phyloP scores from a whole-genome alignment of 1,140 invertebrate genomes.

The Drosophila sechellia region DNA sequence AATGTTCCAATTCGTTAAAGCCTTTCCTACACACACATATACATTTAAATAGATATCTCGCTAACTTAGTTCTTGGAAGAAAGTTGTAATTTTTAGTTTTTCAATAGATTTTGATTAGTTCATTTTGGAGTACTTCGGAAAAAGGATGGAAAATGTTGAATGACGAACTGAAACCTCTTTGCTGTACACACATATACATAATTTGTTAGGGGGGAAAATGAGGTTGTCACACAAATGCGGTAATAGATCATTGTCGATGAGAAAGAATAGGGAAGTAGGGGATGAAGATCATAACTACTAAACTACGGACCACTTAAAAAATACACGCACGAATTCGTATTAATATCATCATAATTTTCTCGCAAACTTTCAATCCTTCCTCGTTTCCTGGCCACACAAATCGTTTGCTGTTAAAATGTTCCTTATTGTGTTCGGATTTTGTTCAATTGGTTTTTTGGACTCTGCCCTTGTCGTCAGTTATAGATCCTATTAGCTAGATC shows the following conservation, averaged over 20 bases:
- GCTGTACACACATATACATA: constrained; percentile 11
- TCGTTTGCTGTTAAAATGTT: constrained; percentile 47
- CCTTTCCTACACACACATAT: constrained; percentile 72
- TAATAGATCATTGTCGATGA: constrained; percentile 18
- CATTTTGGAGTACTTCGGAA: constrained; percentile 38
- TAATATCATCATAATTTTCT: constrained; percentile 32
- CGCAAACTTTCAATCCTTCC: constrained; percentile 2
- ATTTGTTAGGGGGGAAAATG: constrained; percentile 11
- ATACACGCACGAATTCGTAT: constrained; percentile 52
- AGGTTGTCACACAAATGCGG: constrained; percentile 1
- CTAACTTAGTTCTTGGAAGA: constrained; percentile 80
- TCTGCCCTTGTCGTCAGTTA: constrained; percentile 21
- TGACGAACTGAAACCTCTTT: constrained; percentile 66
- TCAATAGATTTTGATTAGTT: constrained; percentile 71
- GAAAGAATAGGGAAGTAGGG: constrained; percentile 31
- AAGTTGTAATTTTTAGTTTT: constrained; percentile 57
- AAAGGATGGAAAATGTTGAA: constrained; percentile 6
- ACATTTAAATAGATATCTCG: constrained; percentile 67
- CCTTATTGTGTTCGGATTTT: constrained; percentile 42
- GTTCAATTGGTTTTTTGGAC: constrained; percentile 54
- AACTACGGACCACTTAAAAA: constrained; percentile 78
- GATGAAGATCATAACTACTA: constrained; percentile 62
- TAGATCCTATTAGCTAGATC: background rate
- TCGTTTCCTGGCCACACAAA: constrained; percentile 37
- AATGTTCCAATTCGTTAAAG: constrained; percentile 59